Conservation (phyloP, 2,113 vertebrate genomes). For the Heterotilapia buettikoferi region DNA sequence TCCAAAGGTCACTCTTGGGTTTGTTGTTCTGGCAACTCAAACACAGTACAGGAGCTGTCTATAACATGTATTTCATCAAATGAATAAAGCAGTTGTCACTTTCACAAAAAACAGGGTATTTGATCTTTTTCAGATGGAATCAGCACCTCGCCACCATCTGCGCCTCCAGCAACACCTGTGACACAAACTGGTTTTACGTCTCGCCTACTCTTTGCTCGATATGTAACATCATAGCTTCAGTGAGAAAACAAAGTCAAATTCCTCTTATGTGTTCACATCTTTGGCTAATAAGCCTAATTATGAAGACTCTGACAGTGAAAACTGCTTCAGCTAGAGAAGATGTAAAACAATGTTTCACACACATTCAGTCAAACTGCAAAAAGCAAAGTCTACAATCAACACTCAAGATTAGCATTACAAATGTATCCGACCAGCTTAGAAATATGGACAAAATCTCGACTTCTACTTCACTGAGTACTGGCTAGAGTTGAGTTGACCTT, state of each 20-base stretch:
- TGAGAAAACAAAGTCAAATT: not conserved
- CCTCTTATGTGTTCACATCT: not conserved
- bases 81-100: not conserved
- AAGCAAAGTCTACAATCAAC: not conserved
- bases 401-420: not conserved
- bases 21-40: not conserved
- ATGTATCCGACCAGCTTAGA: not conserved
- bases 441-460: not conserved
- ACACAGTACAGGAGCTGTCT: not conserved
- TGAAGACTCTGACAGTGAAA: not conserved
- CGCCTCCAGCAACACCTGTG: not conserved
- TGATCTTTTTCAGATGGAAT: not conserved
- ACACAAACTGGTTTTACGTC: not conserved
- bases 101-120: not conserved
- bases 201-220: not conserved
- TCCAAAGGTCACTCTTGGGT: not conserved
- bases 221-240: not conserved
- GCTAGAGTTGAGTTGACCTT: accelerated
- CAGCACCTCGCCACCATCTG: not conserved
- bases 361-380: not conserved
- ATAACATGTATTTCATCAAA: not conserved
- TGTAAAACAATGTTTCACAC: not conserved
- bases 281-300: not conserved
- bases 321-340: not conserved
- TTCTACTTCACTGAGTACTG: not conserved